Percentiles rank a stretch among this genome's conserved stretches.
These are phyloP conservation scores for Caenorhabditis angaria DNA, from an alignment of 2,888 invertebrate genomes.

Conservation along the genomic window DNA sequence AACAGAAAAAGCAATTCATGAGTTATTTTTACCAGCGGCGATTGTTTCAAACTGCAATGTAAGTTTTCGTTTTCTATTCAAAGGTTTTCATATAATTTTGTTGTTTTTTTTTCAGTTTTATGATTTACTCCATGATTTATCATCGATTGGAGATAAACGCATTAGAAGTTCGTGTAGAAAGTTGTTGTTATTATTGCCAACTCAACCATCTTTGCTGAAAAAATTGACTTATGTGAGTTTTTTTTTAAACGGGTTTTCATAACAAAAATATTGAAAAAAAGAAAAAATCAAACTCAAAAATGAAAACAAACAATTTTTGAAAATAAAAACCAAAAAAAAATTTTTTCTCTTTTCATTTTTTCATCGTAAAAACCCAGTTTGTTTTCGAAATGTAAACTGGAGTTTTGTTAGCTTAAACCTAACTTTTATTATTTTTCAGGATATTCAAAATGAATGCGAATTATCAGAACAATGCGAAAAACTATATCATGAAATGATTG, in stretches of 20 bases:
- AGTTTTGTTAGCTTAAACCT: too few relatives aligned
- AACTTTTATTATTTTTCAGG: not conserved
- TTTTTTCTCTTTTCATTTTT: not conserved
- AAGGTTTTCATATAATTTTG: not conserved
- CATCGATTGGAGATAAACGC: conserved; percentile 23
- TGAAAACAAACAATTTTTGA: not conserved
- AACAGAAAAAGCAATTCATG: conserved; percentile 21
- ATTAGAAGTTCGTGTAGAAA: conserved; percentile 23
- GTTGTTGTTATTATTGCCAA: conserved; percentile 29
- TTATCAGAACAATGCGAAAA: not conserved
- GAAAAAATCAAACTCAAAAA: not conserved
- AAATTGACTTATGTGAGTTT: conserved; percentile 8
- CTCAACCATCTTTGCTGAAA: conserved; percentile 25
- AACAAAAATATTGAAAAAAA: not conserved
- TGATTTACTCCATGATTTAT: conserved; percentile 31
- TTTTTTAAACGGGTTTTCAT: too few relatives aligned
- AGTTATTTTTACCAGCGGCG: conserved; percentile 27
- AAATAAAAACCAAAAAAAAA: not conserved
- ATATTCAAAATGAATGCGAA: conserved; percentile 8
- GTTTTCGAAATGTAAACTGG: too few relatives aligned
- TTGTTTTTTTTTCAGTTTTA: conserved; percentile 21
- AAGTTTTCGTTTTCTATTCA: not conserved
- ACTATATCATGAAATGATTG: conserved; percentile 5
- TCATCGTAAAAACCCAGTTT: too few relatives aligned
- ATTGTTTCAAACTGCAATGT: conserved; percentile 31